Base-by-base conservation (phyloP, 2,888 invertebrate species). In the Encarsia formosa region DNA sequence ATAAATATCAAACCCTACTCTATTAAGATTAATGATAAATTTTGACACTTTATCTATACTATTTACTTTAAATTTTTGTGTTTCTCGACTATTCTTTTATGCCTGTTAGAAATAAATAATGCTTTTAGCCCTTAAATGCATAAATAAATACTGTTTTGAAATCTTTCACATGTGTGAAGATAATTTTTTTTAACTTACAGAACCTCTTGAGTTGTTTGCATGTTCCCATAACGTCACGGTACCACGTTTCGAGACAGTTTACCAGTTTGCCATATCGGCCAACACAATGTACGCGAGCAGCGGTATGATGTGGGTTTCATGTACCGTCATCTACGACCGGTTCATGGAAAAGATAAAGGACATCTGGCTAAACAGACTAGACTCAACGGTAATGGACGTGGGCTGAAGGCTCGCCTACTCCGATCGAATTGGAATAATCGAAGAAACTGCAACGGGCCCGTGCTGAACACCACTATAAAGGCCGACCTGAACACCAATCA, bases 301-400 rank as follows among this genome's bases (percentile, higher is more conserved):
- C 67, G 91, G 91, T 1, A 88, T 92, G 86, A 80, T 84, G 11
- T 91, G 91, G 91, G 86, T 89, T 9, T 81, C 81, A 29, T 92
- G 92, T 56, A 86, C 84, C 59, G 80, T 83, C 59, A 79, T 76
- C 19, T 73, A 74, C 52, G 70, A 72, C 49, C 70, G 66, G 68
- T 74, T 76, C 18, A 73, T 80, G 11, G 78, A 78, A 3, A 82
- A 82, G 70, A 78, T 84, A 70, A 80, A 78, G 54, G 78, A 77
- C 18, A 77, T 82, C 3, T 78, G 77, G 74, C 76, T 80, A 47
- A 76, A 76, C 46, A 65, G 70, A 3, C 75, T 77, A 13, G 77
- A 75, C 15, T 73, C 81, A 8, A 75, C 75, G 23, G 78, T 72
- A 20, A 81, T 87, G n/a, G 77, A 79, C 48, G 77, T 91, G 13